A percentile compares a stretch with the other conserved stretches of the same genome.
Conservation (phyloP, 2,113 vertebrate genomes). For the Mellivora capensis region DNA sequence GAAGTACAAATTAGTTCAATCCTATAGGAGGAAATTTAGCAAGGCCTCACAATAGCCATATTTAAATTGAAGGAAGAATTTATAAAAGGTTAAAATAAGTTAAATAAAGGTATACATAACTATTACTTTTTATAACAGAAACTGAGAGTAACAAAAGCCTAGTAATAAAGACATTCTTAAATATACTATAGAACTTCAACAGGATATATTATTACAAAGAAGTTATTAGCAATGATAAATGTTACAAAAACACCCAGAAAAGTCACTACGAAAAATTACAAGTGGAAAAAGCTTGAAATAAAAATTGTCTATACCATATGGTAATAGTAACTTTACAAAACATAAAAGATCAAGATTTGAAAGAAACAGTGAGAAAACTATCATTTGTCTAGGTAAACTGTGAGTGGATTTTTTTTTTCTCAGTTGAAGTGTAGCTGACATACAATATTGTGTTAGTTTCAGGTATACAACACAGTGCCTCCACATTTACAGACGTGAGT, state of each 20-base stretch:
- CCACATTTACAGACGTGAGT: not conserved
- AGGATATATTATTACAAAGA: not conserved
- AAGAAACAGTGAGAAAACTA: not conserved
- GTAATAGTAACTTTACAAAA: not conserved
- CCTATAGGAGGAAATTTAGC: not conserved
- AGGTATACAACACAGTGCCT: not conserved
- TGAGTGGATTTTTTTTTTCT: not conserved
- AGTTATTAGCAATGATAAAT: constrained; percentile 1
- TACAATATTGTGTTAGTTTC: not conserved
- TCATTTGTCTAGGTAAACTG: not conserved
- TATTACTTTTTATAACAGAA: constrained; percentile 35
- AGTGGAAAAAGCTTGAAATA: constrained; percentile 20
- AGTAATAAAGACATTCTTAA: constrained; percentile 31
- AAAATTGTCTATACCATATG: not conserved
- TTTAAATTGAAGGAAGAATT: constrained; percentile 3
- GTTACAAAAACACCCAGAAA: not conserved
- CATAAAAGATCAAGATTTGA: not conserved
- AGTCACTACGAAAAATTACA: not conserved
- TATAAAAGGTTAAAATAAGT: not conserved
- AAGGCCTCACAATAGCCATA: not conserved
- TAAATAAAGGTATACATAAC: not conserved
- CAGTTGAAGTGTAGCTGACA: not conserved
- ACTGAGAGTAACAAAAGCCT: not conserved
- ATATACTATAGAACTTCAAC: not conserved
- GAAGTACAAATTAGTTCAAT: not conserved